phyloP scores from a whole-genome alignment of 2,113 vertebrate genomes.

The Bucco capensis region DNA sequence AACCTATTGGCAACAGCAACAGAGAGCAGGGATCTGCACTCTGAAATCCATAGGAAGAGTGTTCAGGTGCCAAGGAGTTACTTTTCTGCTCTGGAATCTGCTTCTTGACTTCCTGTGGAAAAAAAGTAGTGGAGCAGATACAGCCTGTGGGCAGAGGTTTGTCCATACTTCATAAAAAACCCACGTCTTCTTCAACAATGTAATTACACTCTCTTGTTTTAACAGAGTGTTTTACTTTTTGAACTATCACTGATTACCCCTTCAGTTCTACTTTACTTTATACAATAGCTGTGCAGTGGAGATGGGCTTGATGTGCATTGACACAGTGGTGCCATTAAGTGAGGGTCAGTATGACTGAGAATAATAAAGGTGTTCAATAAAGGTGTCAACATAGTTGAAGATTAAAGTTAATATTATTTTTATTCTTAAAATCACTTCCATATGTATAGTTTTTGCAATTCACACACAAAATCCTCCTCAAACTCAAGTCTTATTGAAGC shows the following conservation, averaged over 20 bases:
- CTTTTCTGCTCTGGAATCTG: not conserved
- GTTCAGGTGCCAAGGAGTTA: not conserved
- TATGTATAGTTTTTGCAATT: not conserved
- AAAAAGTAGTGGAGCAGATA: not conserved
- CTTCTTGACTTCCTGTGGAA: not conserved
- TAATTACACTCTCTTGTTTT: not conserved
- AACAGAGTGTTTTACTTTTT: not conserved
- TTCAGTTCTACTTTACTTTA: not conserved
- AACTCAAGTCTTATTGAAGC: slow-evolving; percentile 13
- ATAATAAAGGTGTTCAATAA: not conserved
- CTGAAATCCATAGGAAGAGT: not conserved
- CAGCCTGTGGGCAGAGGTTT: not conserved
- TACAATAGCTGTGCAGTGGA: not conserved
- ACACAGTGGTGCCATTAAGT: not conserved
- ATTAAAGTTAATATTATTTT: not conserved
- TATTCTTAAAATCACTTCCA: not conserved
- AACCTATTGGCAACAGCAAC: not conserved
- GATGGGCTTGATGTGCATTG: not conserved
- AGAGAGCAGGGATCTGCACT: too few species aligned
- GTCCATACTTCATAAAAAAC: not conserved
- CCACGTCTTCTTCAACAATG: not conserved
- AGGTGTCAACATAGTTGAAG: not conserved
- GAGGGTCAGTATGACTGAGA: not conserved
- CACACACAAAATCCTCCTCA: not conserved
- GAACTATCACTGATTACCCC: not conserved